Base-by-base conservation (phyloP, 2,888 invertebrate genomes). In the Conchocele bisecta region DNA sequence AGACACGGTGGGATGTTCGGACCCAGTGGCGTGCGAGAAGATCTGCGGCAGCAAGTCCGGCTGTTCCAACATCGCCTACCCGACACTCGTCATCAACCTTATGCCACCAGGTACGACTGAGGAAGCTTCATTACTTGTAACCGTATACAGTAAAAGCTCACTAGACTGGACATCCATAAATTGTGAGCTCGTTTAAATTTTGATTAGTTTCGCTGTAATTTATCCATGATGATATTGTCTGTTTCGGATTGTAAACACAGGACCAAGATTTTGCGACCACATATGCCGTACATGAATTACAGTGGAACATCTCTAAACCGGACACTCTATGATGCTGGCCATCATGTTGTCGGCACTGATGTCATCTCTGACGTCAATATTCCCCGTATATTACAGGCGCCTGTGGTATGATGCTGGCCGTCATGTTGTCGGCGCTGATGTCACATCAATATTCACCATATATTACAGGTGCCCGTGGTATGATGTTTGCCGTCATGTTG, bases 1-100 rank as follows among this genome's bases (percentile, higher is more conserved):
- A 89, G 92, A 93, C 67, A 88, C 88, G 20, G 84, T 88, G 1
- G 88, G 82, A 6, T 88, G 88, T 70, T 74, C 83, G 24, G 86
- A 87, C 44, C 83, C 86, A 6, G 85, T 81, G 15, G 61, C 80
- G 4, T 88, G 88, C 64, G 73, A 68, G 66, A 71, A 72, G 35
- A 72, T 87, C 4, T 88, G 88, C 73, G 83, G 82, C 2, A 84
- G 82, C 63, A 57, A 61, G 7, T 59, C 82, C 0, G 87, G 87
- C 3, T 88, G 88, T 56, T 79, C 77, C 33, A 87, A 88, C 64
- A 85, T 87, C 17, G 88, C 88, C 35, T 88, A 88, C 59, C 87
- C 92, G 1, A 85, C 83, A n/a, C 79, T 88, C 1, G 86, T 88
- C 4, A 79, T 86, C 2, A 75, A 83, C 26, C 75, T 86, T 7